Conservation (phyloP, 2,113 vertebrate species). For the Bostrychus sinensis region DNA sequence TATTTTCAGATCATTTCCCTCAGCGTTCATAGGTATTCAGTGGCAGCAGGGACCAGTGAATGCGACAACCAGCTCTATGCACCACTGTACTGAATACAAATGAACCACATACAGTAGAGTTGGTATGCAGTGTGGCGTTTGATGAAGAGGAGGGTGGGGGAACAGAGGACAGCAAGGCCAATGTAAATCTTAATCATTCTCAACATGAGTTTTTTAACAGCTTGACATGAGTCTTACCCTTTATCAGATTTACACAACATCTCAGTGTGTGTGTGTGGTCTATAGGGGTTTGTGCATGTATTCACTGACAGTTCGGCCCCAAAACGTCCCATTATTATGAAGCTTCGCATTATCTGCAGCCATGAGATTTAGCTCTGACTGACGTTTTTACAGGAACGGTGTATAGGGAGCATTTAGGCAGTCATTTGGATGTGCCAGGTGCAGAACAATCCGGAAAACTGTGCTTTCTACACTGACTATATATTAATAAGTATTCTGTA, state of each 20-base stretch:
- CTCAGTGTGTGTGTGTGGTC: background rate
- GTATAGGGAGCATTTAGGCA: background rate
- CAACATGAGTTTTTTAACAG: background rate
- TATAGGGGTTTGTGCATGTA: background rate
- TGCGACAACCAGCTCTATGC: background rate
- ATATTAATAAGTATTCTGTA: too few relatives aligned
- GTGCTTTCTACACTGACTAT: too few relatives aligned
- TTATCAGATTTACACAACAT: background rate
- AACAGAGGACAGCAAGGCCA: background rate
- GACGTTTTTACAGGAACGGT: background rate
- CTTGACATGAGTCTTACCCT: background rate
- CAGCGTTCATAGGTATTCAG: too few relatives aligned
- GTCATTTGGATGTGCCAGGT: background rate
- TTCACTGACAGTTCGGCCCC: constrained; percentile 10
- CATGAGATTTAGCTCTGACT: constrained; percentile 1
- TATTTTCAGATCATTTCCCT: background rate
- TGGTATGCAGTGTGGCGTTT: constrained; percentile 13
- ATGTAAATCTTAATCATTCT: constrained; percentile 13
- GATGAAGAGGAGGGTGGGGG: background rate
- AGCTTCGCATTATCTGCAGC: background rate
- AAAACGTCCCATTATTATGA: constrained; percentile 3
- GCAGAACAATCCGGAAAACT: too few relatives aligned
- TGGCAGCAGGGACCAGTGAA: background rate
- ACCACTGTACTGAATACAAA: constrained; percentile 17
- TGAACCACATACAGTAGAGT: background rate